These are phyloP conservation scores for Onychorhynchus coronatus DNA, from an alignment of 2,113 vertebrate species.

Conservation along the genomic window DNA sequence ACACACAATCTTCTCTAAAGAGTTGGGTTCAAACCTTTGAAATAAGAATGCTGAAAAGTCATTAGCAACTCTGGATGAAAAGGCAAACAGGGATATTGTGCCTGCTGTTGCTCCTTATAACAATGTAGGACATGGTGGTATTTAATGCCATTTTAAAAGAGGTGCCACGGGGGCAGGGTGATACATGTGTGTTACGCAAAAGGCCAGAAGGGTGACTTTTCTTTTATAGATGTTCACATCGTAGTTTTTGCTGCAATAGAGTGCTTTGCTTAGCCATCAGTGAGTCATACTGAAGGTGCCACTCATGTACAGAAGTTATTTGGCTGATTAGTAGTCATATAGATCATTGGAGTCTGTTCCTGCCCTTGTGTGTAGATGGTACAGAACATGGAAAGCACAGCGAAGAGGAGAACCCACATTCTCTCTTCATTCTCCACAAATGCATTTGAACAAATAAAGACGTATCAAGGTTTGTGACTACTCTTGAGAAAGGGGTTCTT, in stretches of 20 bases:
- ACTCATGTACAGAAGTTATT: background rate
- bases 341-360: background rate
- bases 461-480: background rate
- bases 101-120: background rate
- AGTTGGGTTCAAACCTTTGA: background rate
- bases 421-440: background rate
- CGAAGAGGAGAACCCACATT: background rate
- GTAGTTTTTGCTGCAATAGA: background rate
- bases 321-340: background rate
- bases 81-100: background rate
- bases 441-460: background rate
- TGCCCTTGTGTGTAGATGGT: background rate
- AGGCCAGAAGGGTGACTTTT: background rate
- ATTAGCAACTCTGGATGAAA: background rate
- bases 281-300: background rate
- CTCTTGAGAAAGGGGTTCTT: background rate
- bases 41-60: background rate
- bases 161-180: background rate
- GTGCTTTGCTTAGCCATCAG: background rate
- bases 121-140: background rate
- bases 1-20: background rate
- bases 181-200: background rate
- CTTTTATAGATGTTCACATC: background rate
- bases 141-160: background rate
- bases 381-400: background rate